phyloP scores from a whole-genome alignment of 2,113 vertebrate genomes.

The Crotalus tigris region DNA sequence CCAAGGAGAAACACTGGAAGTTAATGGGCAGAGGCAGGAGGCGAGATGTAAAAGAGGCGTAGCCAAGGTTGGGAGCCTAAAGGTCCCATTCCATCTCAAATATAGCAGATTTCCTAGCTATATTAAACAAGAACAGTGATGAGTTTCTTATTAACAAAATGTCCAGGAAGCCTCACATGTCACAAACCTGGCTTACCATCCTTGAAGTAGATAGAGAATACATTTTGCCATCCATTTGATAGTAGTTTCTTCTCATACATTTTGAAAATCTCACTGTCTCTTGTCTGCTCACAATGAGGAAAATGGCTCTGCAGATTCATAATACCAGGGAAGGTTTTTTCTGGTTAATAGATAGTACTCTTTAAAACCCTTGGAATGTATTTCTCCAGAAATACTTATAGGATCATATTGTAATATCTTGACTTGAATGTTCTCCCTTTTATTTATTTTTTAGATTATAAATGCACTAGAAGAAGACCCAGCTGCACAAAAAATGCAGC shows the following conservation, averaged over 20 bases:
- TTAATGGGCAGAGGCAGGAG: no score
- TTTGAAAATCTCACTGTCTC: background rate
- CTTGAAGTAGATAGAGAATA: background rate
- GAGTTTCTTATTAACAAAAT: background rate
- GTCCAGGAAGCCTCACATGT: background rate
- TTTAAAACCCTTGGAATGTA: background rate
- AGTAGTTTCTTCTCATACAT: background rate
- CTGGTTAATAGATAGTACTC: background rate
- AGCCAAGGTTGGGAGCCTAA: no score
- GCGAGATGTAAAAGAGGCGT: no score
- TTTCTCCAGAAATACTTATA: background rate
- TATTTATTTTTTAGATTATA: slow-evolving; percentile 81
- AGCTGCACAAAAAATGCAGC: slow-evolving; percentile 95
- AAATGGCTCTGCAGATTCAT: background rate
- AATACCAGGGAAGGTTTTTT: background rate
- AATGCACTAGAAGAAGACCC: slow-evolving; percentile 93
- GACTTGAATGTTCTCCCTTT: slow-evolving; percentile 39
- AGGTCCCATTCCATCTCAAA: background rate
- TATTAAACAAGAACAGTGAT: background rate
- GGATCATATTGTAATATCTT: background rate
- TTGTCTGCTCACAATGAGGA: background rate
- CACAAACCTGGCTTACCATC: background rate
- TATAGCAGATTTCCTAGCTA: background rate
- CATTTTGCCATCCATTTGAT: background rate
- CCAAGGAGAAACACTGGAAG: no score